Conservation (phyloP, 2,797 vertebrate species). For the Mus caroli region DNA sequence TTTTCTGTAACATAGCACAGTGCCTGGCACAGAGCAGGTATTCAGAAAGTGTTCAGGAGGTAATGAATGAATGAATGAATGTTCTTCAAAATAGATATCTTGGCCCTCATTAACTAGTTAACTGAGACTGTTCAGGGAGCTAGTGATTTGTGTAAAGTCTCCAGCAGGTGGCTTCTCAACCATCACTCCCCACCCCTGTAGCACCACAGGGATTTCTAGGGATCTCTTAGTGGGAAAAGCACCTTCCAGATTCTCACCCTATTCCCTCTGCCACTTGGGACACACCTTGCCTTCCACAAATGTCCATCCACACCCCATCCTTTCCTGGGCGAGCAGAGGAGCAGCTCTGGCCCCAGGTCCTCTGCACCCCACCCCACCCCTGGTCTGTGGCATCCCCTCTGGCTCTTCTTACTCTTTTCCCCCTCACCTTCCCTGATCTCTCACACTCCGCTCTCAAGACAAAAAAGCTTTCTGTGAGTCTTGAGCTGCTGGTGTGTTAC, state of each 20-base stretch:
- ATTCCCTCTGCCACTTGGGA: not conserved
- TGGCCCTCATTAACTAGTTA: not conserved
- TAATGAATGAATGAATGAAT: not conserved
- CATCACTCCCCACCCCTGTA: not conserved
- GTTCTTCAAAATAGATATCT: not conserved
- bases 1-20: not conserved
- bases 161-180: not conserved
- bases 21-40: not conserved
- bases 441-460: not conserved
- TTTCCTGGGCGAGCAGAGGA: not conserved
- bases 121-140: not conserved
- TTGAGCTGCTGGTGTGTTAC: conserved; percentile 41
- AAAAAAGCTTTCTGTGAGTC: not conserved
- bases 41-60: not conserved
- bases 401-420: not conserved
- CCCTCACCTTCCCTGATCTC: not conserved
- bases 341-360: not conserved
- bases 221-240: not conserved
- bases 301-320: not conserved
- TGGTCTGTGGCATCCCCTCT: too few relatives aligned
- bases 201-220: not conserved
- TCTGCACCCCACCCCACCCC: not conserved
- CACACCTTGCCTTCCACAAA: not conserved
- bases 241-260: not conserved
- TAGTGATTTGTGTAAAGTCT: not conserved